phyloP scores from a whole-genome alignment of 2,888 invertebrate genomes.

The Drosophila leonis region DNA sequence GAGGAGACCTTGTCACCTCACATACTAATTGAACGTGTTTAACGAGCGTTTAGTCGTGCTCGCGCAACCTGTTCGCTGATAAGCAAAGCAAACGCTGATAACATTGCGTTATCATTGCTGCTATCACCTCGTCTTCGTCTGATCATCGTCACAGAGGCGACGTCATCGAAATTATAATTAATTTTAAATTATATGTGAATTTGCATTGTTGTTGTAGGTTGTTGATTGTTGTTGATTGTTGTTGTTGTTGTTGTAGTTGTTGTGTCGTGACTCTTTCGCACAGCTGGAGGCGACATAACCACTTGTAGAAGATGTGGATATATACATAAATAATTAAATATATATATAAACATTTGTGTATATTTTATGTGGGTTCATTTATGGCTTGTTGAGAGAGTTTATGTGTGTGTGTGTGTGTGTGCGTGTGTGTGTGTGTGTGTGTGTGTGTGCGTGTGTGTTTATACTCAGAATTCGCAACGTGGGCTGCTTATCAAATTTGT shows the following conservation, averaged over 20 bases:
- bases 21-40: conserved; percentile 52
- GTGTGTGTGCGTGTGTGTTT: conserved; percentile 10
- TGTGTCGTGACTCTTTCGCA: conserved; percentile 12
- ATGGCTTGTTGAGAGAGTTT: conserved; percentile 13
- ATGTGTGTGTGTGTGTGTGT: conserved; percentile 8
- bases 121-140: not conserved
- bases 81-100: conserved; percentile 36
- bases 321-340: not conserved
- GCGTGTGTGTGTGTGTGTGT: conserved; percentile 5
- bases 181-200: conserved; percentile 22
- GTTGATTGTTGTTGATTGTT: not conserved
- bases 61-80: conserved; percentile 25
- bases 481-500: conserved; percentile 51
- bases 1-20: conserved; percentile 38
- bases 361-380: conserved; percentile 23
- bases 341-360: not conserved
- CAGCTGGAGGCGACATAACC: conserved; percentile 27
- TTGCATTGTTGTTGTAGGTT: not conserved
- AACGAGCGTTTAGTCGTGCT: conserved; percentile 48
- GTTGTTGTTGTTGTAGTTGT: conserved; percentile 1
- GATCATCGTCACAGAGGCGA: conserved; percentile 6
- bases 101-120: conserved; percentile 11
- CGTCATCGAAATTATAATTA: conserved; percentile 30
- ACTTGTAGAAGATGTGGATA: not conserved
- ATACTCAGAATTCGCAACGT: conserved; percentile 47